Conservation (phyloP, 2,888 invertebrate genomes). For the Torymus texanus region DNA sequence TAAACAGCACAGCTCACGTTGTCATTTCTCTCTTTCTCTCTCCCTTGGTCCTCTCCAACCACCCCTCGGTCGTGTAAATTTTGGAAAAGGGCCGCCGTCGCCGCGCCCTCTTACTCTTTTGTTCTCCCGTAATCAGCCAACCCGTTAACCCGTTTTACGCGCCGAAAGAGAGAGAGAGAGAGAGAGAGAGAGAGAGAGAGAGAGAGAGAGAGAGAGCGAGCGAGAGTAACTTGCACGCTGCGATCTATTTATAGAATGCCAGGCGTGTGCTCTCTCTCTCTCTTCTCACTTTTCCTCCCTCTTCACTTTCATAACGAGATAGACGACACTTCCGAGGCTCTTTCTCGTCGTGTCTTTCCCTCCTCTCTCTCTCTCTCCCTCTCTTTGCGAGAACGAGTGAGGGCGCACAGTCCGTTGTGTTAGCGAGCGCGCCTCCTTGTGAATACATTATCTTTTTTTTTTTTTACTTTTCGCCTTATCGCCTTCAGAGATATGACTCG, state of each 20-base stretch:
- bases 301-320: slow-evolving; percentile 56
- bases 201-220: too few relatives aligned
- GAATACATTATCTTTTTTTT: slow-evolving; percentile 50
- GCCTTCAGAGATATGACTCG: slow-evolving; percentile 14
- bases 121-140: slow-evolving; percentile 47
- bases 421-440: slow-evolving; percentile 15
- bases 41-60: background rate
- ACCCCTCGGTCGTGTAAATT: slow-evolving; percentile 46
- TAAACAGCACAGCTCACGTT: slow-evolving; percentile 30
- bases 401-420: background rate
- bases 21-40: background rate
- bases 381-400: background rate
- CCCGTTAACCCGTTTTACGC: slow-evolving; percentile 58
- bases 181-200: too few relatives aligned
- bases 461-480: slow-evolving; percentile 21
- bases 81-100: slow-evolving; percentile 56
- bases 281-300: slow-evolving; percentile 47
- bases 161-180: too few relatives aligned
- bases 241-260: slow-evolving; percentile 59
- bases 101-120: slow-evolving; percentile 45
- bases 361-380: background rate
- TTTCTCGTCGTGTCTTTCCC: background rate
- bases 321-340: slow-evolving; percentile 56
- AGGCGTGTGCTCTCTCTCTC: slow-evolving; percentile 20
- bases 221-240: slow-evolving; percentile 16